phyloP scores from a whole-genome alignment of 2,888 invertebrate genomes.

The Mesochorus sp. region DNA sequence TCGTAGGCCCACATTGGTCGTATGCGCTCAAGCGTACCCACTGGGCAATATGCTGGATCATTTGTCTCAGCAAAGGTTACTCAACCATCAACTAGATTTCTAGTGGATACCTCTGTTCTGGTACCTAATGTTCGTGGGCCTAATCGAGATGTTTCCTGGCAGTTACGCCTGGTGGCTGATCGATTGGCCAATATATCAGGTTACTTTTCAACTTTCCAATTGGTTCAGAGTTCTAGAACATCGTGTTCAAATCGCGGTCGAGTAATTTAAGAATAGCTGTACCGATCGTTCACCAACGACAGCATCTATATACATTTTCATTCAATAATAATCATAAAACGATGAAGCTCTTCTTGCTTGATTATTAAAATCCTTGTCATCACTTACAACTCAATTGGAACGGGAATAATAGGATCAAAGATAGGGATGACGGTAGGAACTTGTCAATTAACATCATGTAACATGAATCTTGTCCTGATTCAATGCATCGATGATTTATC shows the following conservation, averaged over 20 bases:
- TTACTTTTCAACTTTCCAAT: neutral
- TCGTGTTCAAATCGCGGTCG: neutral
- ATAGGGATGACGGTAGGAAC: too few relatives aligned
- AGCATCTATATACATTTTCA: too few relatives aligned
- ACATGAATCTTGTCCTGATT: too few relatives aligned
- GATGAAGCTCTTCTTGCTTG: too few relatives aligned
- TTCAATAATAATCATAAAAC: too few relatives aligned
- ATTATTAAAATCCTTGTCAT: too few relatives aligned
- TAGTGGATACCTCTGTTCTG: slow-evolving; percentile 2
- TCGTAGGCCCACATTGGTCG: slow-evolving; percentile 31
- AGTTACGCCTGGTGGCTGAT: neutral
- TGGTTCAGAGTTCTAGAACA: neutral
- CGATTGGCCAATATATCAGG: neutral
- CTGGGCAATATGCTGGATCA: slow-evolving; percentile 38
- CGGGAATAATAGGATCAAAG: too few relatives aligned
- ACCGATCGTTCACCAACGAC: too few relatives aligned
- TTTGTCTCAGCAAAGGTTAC: slow-evolving; percentile 29
- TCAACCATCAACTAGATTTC: slow-evolving; percentile 20
- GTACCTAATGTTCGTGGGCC: slow-evolving; percentile 26
- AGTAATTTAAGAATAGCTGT: neutral
- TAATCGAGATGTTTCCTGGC: slow-evolving; percentile 9
- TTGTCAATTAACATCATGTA: too few relatives aligned
- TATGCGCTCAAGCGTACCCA: slow-evolving; percentile 12
- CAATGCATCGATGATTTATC: too few relatives aligned
- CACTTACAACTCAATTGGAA: too few relatives aligned